A percentile compares a stretch with the other conserved stretches of the same genome.
These are phyloP conservation scores for Eupelmus urozonus DNA, from an alignment of 2,888 invertebrate genomes.

Conservation along the genomic window DNA sequence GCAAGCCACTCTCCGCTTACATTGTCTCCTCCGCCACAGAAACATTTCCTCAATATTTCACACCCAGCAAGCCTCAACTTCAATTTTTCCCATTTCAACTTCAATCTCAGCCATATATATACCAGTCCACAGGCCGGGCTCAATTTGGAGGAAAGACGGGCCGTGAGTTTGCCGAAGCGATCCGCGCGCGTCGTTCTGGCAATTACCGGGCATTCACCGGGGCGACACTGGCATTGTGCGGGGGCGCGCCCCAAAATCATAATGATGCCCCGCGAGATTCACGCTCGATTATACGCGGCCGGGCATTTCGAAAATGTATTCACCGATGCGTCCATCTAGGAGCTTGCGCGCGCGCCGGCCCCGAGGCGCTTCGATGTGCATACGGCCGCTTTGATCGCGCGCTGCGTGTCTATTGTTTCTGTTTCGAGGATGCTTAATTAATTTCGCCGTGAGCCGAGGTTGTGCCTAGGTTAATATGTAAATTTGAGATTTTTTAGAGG, in stretches of 20 bases:
- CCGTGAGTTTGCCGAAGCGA: too few species aligned
- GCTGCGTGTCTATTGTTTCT: conserved; percentile 26
- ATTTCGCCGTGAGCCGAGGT: conserved; percentile 25
- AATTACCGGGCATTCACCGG: conserved; percentile 61
- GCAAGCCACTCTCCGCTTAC: too few species aligned
- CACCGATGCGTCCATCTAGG: conserved; percentile 33
- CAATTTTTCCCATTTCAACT: too few species aligned
- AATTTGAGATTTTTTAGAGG: too few species aligned
- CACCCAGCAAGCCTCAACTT: too few species aligned
- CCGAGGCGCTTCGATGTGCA: neutral
- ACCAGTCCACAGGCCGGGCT: too few species aligned
- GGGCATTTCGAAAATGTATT: conserved; percentile 60
- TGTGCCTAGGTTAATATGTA: conserved; percentile 37
- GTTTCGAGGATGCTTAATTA: conserved; percentile 39
- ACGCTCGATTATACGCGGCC: conserved; percentile 59
- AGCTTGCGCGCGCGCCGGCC: neutral
- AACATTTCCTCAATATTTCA: too few species aligned
- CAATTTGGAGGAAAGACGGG: too few species aligned
- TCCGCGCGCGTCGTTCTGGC: conserved; percentile 44
- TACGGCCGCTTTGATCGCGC: conserved; percentile 4
- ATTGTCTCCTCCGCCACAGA: too few species aligned
- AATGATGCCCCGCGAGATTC: conserved; percentile 62
- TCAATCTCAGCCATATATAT: too few species aligned
- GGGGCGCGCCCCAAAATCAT: conserved; percentile 58
- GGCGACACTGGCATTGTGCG: conserved; percentile 15